phyloP scores from a whole-genome alignment of 1,140 invertebrate genomes.

The Arion vulgaris region DNA sequence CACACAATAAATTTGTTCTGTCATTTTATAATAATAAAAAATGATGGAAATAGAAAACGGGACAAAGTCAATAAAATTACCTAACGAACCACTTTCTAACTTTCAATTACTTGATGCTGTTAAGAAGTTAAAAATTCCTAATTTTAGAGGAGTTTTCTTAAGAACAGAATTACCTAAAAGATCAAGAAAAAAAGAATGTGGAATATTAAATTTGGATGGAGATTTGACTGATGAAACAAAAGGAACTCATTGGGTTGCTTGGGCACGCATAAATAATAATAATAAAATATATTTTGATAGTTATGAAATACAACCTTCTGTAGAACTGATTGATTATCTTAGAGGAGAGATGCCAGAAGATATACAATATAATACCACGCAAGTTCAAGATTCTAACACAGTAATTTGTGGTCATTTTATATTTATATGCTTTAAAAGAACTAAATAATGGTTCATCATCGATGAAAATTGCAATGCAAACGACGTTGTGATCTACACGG shows the following conservation, averaged over 20 bases:
- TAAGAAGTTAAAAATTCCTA: constrained; percentile 1
- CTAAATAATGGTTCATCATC: no score
- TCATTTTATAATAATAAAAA: background rate
- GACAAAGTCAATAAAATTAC: no score
- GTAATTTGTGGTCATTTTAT: constrained; percentile 4
- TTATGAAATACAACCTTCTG: background rate
- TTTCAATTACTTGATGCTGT: background rate
- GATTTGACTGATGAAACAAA: no score
- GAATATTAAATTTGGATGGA: background rate
- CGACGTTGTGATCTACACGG: no score
- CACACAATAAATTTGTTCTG: background rate
- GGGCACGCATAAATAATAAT: no score
- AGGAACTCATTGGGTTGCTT: constrained; percentile 10
- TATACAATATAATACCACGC: background rate
- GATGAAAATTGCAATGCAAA: no score
- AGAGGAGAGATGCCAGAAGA: background rate
- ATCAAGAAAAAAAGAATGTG: background rate
- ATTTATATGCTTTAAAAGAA: constrained; percentile 8
- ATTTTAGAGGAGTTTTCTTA: constrained; percentile 2
- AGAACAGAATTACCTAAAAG: background rate
- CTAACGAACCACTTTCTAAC: background rate
- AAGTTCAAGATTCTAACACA: background rate
- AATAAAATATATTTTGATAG: background rate
- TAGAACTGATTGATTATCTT: constrained; percentile 1
- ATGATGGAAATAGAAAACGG: no score